Conservation (phyloP, 2,113 vertebrate genomes). For the Pangasianodon gigas region DNA sequence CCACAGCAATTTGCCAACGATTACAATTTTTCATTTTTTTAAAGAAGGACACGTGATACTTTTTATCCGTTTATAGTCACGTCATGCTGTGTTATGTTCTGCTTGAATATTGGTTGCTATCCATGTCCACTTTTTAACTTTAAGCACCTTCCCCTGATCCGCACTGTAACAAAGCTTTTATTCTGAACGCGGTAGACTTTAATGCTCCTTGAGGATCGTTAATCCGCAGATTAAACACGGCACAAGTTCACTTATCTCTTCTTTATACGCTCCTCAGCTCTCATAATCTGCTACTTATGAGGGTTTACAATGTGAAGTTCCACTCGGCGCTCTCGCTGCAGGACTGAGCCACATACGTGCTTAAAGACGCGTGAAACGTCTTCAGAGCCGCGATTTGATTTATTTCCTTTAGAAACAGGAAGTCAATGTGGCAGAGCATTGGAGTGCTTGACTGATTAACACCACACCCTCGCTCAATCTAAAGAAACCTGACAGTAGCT, state of each 20-base stretch:
- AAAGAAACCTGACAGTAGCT: neutral
- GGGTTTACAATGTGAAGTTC: conserved; percentile 2
- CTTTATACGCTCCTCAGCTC: conserved; percentile 19
- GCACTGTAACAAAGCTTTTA: conserved; percentile 1
- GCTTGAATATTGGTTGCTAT: neutral
- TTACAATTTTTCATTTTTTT: neutral
- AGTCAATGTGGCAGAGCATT: neutral
- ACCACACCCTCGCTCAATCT: neutral
- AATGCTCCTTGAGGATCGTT: conserved; percentile 2
- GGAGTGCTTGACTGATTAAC: neutral
- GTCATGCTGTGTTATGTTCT: neutral
- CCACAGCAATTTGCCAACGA: neutral
- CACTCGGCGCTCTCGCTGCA: neutral
- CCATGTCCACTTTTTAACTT: neutral
- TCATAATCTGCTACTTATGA: conserved; percentile 9
- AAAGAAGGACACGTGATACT: neutral
- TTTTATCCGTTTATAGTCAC: neutral
- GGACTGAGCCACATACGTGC: neutral
- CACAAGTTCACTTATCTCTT: conserved; percentile 31
- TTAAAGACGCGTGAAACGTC: neutral
- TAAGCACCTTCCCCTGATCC: neutral
- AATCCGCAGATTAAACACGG: conserved; percentile 24
- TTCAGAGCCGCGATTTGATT: neutral
- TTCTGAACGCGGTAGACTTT: neutral
- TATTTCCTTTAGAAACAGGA: conserved; percentile 7